Evolutionary conservation across 2,888 invertebrate genomes (phyloP).

Genomic region (Rotaria socialis): DNA sequence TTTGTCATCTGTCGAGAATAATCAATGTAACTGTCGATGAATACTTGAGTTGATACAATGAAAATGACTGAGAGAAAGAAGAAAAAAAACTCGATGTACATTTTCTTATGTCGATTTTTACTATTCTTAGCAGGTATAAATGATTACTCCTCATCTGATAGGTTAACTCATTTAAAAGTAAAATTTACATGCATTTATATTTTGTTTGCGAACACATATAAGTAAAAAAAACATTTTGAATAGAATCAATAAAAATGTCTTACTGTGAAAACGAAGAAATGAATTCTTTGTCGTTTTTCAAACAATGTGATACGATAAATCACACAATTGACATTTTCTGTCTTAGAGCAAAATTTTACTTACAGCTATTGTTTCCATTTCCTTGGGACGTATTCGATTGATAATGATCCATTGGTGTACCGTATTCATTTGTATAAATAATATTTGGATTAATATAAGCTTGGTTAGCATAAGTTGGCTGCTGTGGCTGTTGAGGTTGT

Average conservation of each 20-base stretch:
- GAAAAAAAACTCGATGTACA: not conserved
- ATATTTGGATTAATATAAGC: slow-evolving; percentile 10
- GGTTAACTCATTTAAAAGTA: not conserved
- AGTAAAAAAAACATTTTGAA: not conserved
- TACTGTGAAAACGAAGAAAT: not conserved
- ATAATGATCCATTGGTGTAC: slow-evolving; percentile 2
- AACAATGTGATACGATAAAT: not conserved
- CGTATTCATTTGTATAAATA: slow-evolving; percentile 19
- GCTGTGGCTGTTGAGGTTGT: not conserved
- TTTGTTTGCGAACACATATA: not conserved
- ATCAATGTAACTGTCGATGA: not conserved
- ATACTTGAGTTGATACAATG: not conserved
- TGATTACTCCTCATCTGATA: not conserved
- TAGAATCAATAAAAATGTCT: not conserved
- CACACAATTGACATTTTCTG: not conserved
- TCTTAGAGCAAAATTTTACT: not conserved
- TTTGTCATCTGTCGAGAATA: not conserved
- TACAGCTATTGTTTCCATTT: not conserved
- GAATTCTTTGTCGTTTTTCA: not conserved
- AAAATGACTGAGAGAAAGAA: not conserved
- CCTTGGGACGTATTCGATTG: not conserved
- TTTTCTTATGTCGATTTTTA: too few species aligned
- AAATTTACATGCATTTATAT: not conserved
- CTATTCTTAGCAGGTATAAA: not conserved
- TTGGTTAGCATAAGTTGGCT: not conserved